Evolutionary conservation across 2,113 vertebrate species (phyloP), one percentile per base, ranked within the genome.

Genomic region (Podarcis cretensis): DNA sequence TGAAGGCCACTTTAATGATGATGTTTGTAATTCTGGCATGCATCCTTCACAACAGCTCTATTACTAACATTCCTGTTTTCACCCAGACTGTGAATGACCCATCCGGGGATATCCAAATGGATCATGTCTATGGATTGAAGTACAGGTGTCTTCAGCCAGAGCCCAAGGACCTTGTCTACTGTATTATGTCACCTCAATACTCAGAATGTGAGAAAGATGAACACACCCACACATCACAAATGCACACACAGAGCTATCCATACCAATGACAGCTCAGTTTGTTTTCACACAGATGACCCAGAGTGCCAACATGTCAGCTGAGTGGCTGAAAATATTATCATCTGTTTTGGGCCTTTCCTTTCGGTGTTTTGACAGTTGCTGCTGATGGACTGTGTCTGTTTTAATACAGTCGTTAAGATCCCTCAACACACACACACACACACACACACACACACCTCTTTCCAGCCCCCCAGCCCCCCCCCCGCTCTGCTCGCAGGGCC

Each of bases 401-500:
- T 76, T 71, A 91, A 85, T 83, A 89, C 66, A 88, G 87, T 78
- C 92, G 79, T 86, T 43, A 82, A 76, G 81, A 90, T 83, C 89
- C 89, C 82, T 90, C 0, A 87, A 13, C 20, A 63, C 79, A 57
- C 84, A 74, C 71, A 10, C 83, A 30, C 37, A 9, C 32, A 63
- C 77, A 68, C 59, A 63, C 77, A 68, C 59, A 63, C 73, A 8
- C 82, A 25, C 27, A 20, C 78, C 32, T 54, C 2, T 16, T 57
- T 40, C 2, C 0, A 27, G 35, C 91, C 83, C 89, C 74, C 35
- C 35, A 35, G 35, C 35, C 35, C 77, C 69, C 74, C 69, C 66
- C 66, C 73, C 80, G 79, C 85, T 1, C 13, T 87, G 88, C 91
- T 88, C 82, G 87, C 75, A 94, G 93, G 93, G 91, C 91, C 91